These are phyloP conservation scores for Hoplostethus mediterraneus DNA, from an alignment of 2,797 vertebrate species.

Conservation along the genomic window DNA sequence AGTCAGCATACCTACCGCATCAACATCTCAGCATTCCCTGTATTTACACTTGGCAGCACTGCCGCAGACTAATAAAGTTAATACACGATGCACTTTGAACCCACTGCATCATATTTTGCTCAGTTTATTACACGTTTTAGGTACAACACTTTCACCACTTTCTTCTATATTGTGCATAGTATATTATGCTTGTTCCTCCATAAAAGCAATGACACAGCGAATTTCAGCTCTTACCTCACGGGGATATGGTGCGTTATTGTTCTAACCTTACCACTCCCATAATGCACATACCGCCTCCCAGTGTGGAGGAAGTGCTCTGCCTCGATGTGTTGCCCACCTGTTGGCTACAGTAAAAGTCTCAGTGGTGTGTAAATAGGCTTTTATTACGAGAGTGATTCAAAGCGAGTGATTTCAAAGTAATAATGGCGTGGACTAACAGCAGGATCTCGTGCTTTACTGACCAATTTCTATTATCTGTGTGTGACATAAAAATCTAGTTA, in stretches of 20 bases:
- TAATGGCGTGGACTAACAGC: background rate
- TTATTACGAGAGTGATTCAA: background rate
- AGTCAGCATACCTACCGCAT: slow-evolving; percentile 44
- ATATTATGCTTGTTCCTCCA: slow-evolving; percentile 56
- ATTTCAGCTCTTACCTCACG: slow-evolving; percentile 50
- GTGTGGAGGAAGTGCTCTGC: slow-evolving; percentile 17
- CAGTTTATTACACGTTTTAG: slow-evolving; percentile 48
- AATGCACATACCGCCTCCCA: slow-evolving; percentile 37
- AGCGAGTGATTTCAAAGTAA: slow-evolving; percentile 3
- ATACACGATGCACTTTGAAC: slow-evolving; percentile 51
- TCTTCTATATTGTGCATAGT: slow-evolving; percentile 32
- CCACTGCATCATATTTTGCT: slow-evolving; percentile 42
- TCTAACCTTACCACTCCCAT: slow-evolving; percentile 41
- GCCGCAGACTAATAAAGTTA: slow-evolving; percentile 59
- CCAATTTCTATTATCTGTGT: background rate
- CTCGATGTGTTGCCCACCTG: slow-evolving; percentile 4
- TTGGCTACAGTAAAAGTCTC: slow-evolving; percentile 36
- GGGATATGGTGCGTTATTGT: slow-evolving; percentile 37
- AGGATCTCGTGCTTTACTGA: background rate
- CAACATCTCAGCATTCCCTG: slow-evolving; percentile 39
- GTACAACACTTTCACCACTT: slow-evolving; percentile 39
- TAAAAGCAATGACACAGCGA: slow-evolving; percentile 57
- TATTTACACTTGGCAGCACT: slow-evolving; percentile 51
- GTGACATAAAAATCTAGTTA: too few relatives aligned
- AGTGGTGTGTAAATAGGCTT: background rate